Evolutionary conservation across 2,888 invertebrate species (phyloP).

Genomic region (Tenthredo scrophulariae): DNA sequence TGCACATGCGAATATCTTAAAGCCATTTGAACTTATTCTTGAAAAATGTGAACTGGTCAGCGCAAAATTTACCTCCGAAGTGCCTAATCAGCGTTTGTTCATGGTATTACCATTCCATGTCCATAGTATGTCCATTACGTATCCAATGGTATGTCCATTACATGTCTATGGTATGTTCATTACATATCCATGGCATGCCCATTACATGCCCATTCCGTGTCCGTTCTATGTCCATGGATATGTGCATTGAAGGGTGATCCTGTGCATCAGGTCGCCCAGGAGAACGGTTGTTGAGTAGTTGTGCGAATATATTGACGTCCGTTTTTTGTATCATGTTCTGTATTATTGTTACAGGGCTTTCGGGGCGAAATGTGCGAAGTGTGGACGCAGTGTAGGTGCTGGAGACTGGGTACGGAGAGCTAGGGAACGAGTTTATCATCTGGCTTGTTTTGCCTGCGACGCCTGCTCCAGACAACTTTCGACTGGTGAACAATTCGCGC

Average conservation of each 20-base stretch:
- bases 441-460: constrained; percentile 98
- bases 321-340: too few species aligned
- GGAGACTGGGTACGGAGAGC: constrained; percentile 98
- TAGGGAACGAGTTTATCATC: constrained; percentile 94
- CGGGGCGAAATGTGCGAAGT: constrained; percentile 96
- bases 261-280: neutral
- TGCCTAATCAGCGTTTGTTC: neutral
- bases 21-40: neutral
- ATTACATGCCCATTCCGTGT: neutral
- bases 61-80: neutral
- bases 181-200: too few species aligned
- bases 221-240: too few species aligned
- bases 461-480: constrained; percentile 94
- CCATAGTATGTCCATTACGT: neutral
- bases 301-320: too few species aligned
- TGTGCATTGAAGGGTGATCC: neutral
- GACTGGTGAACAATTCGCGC: constrained; percentile 96
- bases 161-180: too few species aligned
- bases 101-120: neutral
- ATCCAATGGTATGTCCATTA: too few species aligned
- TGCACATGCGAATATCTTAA: neutral
- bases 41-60: neutral
- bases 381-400: constrained; percentile 93
- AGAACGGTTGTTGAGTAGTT: too few species aligned
- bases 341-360: constrained; percentile 86